Base-by-base conservation (phyloP, 2,888 invertebrate species). In the Eristalis intricaria region DNA sequence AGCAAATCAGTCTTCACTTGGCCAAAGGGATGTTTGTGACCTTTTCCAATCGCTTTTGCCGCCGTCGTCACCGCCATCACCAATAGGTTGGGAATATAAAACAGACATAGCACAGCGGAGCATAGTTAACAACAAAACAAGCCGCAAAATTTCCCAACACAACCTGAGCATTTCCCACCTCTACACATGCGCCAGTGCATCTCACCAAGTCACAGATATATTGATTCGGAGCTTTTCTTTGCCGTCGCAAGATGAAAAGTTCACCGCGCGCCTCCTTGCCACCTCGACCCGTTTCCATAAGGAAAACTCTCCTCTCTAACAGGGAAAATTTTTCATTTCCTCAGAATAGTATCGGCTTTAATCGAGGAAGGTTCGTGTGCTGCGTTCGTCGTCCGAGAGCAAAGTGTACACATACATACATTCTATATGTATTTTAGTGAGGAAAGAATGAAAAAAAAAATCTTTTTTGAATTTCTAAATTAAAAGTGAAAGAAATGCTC, bases 271-370 rank as follows among this genome's bases (percentile, higher is more conserved):
- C 50, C 29, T 40, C 69, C 64, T 43, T 66, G 29, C 19, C 66
- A 38, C 63, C 65, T 64, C 73, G 40, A 22, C n/a, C 40, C 70
- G 13, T 58, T 15, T 11, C 35, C 58, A 11, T 71, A 73, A 79
- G 82, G 83, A 79, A 87, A 87, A 79, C 61, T 69, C 83, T 80
- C 65, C 70, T 82, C 82, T 80, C 75, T 65, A 71, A 60, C 66
- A 19, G 65, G 76, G 70, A 70, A 68, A 76, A 76, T 68, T 84
- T 87, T 79, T 70, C 66, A 71, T 76, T 84, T 60, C 60, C 90
- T 91, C 92, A 93, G 92, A 93, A 91, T 90, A 92, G 92, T 92
- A 92, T 92, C 90, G 91, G 92, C 92, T 91, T 91, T 91, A 90
- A 92, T 91, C 91, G 91, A 91, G 91, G 91, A 92, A 93, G 93